These are phyloP conservation scores for Jaculus jaculus DNA, from an alignment of 2,113 vertebrate species.

Conservation along the genomic window DNA sequence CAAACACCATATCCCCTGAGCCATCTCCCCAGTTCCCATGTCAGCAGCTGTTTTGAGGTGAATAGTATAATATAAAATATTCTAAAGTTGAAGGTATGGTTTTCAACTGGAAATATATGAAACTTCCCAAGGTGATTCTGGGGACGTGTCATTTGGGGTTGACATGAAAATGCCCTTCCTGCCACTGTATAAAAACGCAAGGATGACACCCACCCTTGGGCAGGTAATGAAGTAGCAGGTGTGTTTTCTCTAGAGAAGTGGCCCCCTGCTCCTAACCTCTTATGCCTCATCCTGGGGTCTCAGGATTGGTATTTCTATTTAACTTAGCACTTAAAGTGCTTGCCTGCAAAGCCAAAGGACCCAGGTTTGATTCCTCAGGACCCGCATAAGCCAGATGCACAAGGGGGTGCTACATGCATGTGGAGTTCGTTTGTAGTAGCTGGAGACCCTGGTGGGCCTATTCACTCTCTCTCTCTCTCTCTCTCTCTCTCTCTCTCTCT, in stretches of 20 bases:
- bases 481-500: too few species aligned
- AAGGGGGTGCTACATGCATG: too few species aligned
- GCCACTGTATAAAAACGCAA: accelerated
- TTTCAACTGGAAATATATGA: not conserved
- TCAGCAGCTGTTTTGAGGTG: not conserved
- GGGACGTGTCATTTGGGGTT: not conserved
- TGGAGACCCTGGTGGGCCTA: too few species aligned
- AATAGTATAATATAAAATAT: not conserved
- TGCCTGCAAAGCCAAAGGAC: too few species aligned
- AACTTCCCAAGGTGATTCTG: not conserved
- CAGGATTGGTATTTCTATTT: too few species aligned
- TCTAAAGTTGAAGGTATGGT: accelerated
- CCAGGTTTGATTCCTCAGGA: too few species aligned
- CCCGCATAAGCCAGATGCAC: too few species aligned
- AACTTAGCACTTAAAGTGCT: too few species aligned
- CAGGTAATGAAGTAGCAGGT: accelerated
- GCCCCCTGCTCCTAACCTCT: accelerated
- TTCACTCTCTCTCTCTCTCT: too few species aligned
- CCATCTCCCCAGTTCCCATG: too few species aligned
- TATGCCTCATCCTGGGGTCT: not conserved
- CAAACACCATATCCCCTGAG: too few species aligned
- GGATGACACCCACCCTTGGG: accelerated
- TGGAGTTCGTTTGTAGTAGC: too few species aligned
- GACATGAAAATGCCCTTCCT: not conserved
- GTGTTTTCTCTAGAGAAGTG: not conserved